Percentiles rank a stretch among this genome's conserved stretches.
These are phyloP conservation scores for Rhopalosiphum nymphaeae DNA, from an alignment of 2,888 invertebrate genomes.

Conservation along the genomic window DNA sequence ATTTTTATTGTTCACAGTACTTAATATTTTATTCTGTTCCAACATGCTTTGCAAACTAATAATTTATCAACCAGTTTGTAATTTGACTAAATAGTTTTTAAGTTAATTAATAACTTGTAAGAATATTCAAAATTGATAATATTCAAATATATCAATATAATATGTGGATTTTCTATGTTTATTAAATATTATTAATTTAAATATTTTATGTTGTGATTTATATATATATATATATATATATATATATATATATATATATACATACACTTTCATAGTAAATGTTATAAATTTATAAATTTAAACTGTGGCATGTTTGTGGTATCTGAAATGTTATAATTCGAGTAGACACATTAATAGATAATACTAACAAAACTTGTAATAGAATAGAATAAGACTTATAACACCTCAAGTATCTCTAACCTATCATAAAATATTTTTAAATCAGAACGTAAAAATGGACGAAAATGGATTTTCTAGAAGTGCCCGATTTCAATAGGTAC, in stretches of 20 bases:
- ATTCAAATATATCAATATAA: not conserved
- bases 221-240: no score
- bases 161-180: no score
- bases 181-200: not conserved
- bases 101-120: not conserved
- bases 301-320: not conserved
- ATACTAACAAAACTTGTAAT: not conserved
- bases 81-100: not conserved
- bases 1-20: not conserved
- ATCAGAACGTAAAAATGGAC: not conserved
- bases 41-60: not conserved
- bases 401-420: not conserved
- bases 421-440: not conserved
- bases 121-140: not conserved
- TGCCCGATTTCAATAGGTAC: not conserved
- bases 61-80: not conserved
- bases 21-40: not conserved
- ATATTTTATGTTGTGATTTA: not conserved
- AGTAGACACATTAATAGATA: not conserved
- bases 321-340: not conserved
- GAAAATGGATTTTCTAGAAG: not conserved
- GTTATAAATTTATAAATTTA: not conserved
- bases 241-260: no score
- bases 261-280: not conserved
- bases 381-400: not conserved